phyloP scores from a whole-genome alignment of 1,140 invertebrate genomes.

The Carcinoscorpius rotundicauda region DNA sequence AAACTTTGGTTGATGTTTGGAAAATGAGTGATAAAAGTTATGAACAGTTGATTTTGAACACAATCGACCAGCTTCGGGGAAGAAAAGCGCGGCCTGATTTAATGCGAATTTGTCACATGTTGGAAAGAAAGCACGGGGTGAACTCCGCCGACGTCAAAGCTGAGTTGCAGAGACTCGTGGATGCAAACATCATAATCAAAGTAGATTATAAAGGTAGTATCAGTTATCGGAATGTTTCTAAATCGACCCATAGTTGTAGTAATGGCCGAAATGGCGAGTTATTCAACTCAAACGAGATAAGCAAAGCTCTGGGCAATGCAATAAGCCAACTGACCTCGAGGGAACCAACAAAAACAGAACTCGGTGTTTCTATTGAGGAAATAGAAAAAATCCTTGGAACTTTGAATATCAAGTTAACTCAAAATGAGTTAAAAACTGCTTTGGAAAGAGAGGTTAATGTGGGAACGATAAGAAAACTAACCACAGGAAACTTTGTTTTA shows the following conservation, averaged over 20 bases:
- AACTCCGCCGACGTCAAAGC: slow-evolving; percentile 53
- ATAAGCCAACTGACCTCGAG: slow-evolving; percentile 21
- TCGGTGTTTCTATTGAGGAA: slow-evolving; percentile 22
- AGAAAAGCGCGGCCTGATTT: slow-evolving; percentile 70
- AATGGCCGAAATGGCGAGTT: slow-evolving; percentile 22
- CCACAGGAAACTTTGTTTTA: too few species aligned
- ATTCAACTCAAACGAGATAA: slow-evolving; percentile 28
- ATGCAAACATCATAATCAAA: slow-evolving; percentile 60
- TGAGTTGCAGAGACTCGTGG: slow-evolving; percentile 58
- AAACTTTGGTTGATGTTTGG: not conserved
- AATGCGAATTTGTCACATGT: slow-evolving; percentile 65
- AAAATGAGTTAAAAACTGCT: slow-evolving; percentile 24
- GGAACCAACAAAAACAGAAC: slow-evolving; percentile 6
- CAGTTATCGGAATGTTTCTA: slow-evolving; percentile 62
- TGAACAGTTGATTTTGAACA: slow-evolving; percentile 60
- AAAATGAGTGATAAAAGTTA: slow-evolving; percentile 31
- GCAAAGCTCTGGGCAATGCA: slow-evolving; percentile 27
- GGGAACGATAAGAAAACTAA: too few species aligned
- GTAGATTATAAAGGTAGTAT: slow-evolving; percentile 75
- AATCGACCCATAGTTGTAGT: slow-evolving; percentile 36
- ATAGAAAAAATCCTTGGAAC: slow-evolving; percentile 25
- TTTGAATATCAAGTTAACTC: slow-evolving; percentile 18
- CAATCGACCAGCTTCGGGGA: slow-evolving; percentile 65
- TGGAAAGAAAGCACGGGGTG: slow-evolving; percentile 57
- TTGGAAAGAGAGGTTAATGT: slow-evolving; percentile 28